Evolutionary conservation across 2,797 vertebrate species (phyloP).

Genomic region (Zenarchopterus dispar): DNA sequence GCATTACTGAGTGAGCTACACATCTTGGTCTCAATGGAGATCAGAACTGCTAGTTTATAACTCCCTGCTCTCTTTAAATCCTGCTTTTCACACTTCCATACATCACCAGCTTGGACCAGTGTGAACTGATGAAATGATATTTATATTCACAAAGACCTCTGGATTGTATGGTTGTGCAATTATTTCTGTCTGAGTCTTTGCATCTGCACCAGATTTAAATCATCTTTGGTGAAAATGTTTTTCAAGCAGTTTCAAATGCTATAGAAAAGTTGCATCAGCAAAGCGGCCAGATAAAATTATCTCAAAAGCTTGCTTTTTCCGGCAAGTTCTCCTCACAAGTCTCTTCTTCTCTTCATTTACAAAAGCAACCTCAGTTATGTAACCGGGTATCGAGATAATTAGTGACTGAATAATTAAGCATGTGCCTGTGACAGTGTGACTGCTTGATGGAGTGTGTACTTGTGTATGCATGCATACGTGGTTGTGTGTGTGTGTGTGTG

Average conservation of each 20-base stretch:
- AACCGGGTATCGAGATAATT: constrained; percentile 71
- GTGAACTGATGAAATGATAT: constrained; percentile 1
- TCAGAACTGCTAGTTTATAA: too few species aligned
- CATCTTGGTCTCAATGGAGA: too few species aligned
- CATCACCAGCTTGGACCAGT: neutral
- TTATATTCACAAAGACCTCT: constrained; percentile 8
- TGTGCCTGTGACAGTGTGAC: constrained; percentile 57
- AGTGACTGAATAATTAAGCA: constrained; percentile 73
- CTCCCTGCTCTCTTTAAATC: too few species aligned
- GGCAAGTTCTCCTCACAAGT: constrained; percentile 49
- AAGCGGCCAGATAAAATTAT: constrained; percentile 58
- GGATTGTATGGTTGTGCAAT: neutral
- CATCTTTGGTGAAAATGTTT: constrained; percentile 35
- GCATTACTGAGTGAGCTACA: too few species aligned
- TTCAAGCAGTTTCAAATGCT: constrained; percentile 67
- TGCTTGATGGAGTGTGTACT: constrained; percentile 54
- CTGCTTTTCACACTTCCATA: neutral
- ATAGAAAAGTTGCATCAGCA: constrained; percentile 71
- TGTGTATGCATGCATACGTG: constrained; percentile 17
- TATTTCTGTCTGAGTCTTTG: constrained; percentile 2
- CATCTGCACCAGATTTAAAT: constrained; percentile 38
- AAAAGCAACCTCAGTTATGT: constrained; percentile 69
- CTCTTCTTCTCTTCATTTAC: constrained; percentile 47
- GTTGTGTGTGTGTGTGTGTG: constrained; percentile 20
- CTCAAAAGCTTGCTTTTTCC: constrained; percentile 54